These are phyloP conservation scores for Centropyge bicolor DNA, from an alignment of 2,797 vertebrate species.

Conservation along the genomic window DNA sequence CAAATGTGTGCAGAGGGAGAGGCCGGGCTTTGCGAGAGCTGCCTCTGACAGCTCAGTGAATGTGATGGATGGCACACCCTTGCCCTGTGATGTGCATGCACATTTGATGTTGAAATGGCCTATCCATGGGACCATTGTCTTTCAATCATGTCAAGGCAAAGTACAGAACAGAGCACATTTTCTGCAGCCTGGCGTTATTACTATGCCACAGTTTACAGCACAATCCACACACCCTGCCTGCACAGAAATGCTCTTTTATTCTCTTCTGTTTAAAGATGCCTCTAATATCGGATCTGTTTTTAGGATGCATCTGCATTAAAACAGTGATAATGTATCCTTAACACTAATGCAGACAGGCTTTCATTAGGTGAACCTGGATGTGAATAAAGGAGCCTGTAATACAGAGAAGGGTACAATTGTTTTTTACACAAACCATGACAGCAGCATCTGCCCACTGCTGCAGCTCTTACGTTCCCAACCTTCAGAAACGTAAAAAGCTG, in stretches of 20 bases:
- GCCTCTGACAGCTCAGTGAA: slow-evolving; percentile 83
- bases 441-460: slow-evolving; percentile 65
- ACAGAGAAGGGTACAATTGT: slow-evolving; percentile 64
- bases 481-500: slow-evolving; percentile 55
- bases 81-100: slow-evolving; percentile 86
- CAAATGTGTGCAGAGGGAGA: slow-evolving; percentile 66
- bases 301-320: slow-evolving; percentile 48
- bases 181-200: slow-evolving; percentile 80
- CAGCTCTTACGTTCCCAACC: slow-evolving; percentile 44
- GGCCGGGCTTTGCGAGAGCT: slow-evolving; percentile 65
- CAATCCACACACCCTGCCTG: slow-evolving; percentile 57
- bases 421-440: slow-evolving; percentile 65
- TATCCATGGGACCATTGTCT: slow-evolving; percentile 85
- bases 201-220: slow-evolving; percentile 77
- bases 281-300: slow-evolving; percentile 46
- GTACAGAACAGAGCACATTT: slow-evolving; percentile 82
- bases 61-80: slow-evolving; percentile 85
- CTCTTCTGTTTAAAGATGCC: slow-evolving; percentile 50
- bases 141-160: slow-evolving; percentile 86
- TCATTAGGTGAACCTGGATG: slow-evolving; percentile 65
- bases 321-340: slow-evolving; percentile 40
- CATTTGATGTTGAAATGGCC: slow-evolving; percentile 86
- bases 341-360: slow-evolving; percentile 55
- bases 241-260: slow-evolving; percentile 53
- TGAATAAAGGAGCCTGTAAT: slow-evolving; percentile 60